A percentile compares a stretch with the other conserved stretches of the same genome.
phyloP scores from a whole-genome alignment of 2,888 invertebrate species.

The Nephrotoma guestfalica region DNA sequence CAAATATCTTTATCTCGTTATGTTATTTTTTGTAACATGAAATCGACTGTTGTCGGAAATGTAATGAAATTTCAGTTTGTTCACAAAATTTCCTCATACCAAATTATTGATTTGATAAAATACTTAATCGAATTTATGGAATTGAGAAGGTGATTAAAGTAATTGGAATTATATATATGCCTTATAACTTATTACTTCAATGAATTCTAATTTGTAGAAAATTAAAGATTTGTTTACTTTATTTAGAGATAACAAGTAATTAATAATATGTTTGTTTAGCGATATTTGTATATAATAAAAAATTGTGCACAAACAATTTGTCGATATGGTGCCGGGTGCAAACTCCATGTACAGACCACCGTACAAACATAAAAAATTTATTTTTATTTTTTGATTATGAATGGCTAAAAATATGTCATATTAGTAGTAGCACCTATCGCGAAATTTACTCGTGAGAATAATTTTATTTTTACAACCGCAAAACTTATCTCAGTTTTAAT shows the following conservation, averaged over 20 bases:
- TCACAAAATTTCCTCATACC: background rate
- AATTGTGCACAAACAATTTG: background rate
- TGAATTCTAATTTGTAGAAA: background rate
- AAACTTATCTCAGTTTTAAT: background rate
- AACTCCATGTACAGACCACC: background rate
- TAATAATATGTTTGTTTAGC: background rate
- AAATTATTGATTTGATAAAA: background rate
- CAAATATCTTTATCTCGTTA: background rate
- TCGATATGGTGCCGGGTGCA: background rate
- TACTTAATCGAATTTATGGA: background rate
- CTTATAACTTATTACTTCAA: background rate
- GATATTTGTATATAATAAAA: background rate
- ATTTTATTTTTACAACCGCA: background rate
- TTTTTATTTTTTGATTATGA: no score
- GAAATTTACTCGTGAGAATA: background rate
- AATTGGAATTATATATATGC: background rate
- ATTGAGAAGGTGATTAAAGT: background rate
- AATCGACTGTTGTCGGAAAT: background rate
- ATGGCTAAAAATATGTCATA: background rate
- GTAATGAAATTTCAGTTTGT: background rate
- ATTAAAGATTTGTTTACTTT: background rate
- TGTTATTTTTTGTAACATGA: no score
- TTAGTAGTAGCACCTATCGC: background rate
- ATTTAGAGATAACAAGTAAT: background rate
- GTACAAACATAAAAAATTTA: no score